Evolutionary conservation across 2,888 invertebrate species (phyloP), one percentile per base, ranked within the genome.

Genomic region (Cerastoderma edule): DNA sequence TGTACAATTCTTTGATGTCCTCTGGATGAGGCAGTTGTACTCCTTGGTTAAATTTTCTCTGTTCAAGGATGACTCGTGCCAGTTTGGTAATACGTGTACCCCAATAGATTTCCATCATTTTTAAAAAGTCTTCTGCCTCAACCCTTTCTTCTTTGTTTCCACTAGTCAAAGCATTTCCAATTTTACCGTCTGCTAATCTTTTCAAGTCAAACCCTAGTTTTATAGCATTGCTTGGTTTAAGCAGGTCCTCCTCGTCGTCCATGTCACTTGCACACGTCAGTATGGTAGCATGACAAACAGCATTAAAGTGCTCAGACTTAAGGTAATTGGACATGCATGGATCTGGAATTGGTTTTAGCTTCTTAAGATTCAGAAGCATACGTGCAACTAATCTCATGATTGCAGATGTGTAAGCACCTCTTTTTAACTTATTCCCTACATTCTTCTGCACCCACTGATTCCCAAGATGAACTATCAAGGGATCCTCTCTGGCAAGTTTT

Each of bases 21-120:
- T 28, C 33, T 6, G 72, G 66, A 30, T 33, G 27, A 27, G 50
- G 57, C 5, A 66, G 35, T 19, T 35, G 64, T 5, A 32, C 48
- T 3, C 50, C 44, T 22, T 48, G 53, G 30, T 32, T 19, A 24
- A 35, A 69, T 19, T 64, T 33, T 50, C 70, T 74, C n/a, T 68
- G 39, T 24, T 53, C 44, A 0, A 73, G 54, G n/a, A 65, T 46
- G 24, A 69, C 69, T 19, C 74, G 24, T 0, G 74, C 68, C 16
- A 64, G 24, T 64, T 74, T 68, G 0, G 68, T 69, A 1, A 69
- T 68, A 24, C 50, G 35, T 10, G 69, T 69, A 10, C 67, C 78
- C 78, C 73, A 78, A 32, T 63, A 73, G 8, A 78, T 60, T 19
- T 44, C 53, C 73, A 78, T 78, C 22, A 70, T 6, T 56, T 73